Evolutionary conservation across 1,140 invertebrate species (phyloP), one percentile per base, ranked within the genome.

Genomic region (Aphis craccivora): DNA sequence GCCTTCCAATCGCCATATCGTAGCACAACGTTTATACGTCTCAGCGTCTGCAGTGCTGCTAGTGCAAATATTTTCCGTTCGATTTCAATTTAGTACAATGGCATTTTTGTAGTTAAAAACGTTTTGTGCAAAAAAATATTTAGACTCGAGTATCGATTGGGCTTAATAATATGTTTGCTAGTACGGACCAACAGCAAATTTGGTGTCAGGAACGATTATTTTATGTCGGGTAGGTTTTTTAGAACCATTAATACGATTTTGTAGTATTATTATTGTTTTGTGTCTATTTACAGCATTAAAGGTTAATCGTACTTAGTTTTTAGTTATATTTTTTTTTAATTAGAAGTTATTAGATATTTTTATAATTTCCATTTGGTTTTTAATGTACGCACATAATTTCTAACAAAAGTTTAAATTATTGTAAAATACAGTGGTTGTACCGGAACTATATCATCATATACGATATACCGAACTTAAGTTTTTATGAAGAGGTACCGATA

Each of bases 171-270:
- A 90, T 90, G 89, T 60, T 90, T 90, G 53, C 89, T 30, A 90
- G 45, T 43, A 40, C 37, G 37, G 37, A 67, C 89, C 89, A 60
- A 67, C 89, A 90, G 30, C 3, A 90, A 60, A 67, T 90, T 90
- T 90, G 89, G 89, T 90, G 40, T n/a, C 53, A n/a, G 37, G 53
- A 90, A 90, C 89, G 53, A 60, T 67, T 67, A 43, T 90, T 90
- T 90, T 90, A 90, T 43, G 40, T 23, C 9, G 53, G 89, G 89
- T 90, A 60, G 89, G 89, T 90, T 53, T 67, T 90, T 90, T 37
- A 37, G 23, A 89, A 89, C 55, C 35, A 89, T 89, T 35, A 51
- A 20, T 88, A 88, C 6, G 45, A 20, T 88, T 88, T 88, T 88
- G 25, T 76, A 76, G n/a, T 76, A 51, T 88, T 48, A 25, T 25